These are phyloP conservation scores for Phalacrocorax carbo DNA, from an alignment of 2,113 vertebrate species.

Conservation along the genomic window DNA sequence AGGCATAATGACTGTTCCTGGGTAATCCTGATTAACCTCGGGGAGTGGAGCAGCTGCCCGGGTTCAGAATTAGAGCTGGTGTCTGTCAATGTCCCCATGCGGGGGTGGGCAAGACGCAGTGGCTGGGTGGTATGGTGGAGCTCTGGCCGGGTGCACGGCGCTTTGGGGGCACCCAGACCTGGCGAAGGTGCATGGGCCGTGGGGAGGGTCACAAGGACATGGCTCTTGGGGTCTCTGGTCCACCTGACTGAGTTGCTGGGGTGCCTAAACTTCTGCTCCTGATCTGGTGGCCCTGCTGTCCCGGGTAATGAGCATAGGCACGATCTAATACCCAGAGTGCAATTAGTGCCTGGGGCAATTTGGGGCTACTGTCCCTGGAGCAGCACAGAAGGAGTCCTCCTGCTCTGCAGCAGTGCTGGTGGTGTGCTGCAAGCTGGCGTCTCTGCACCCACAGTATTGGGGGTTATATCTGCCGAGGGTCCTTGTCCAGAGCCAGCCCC, in stretches of 20 bases:
- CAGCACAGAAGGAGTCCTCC: not conserved
- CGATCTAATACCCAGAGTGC: not conserved
- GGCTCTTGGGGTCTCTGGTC: not conserved
- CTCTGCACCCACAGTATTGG: fast-evolving
- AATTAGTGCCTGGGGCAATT: not conserved
- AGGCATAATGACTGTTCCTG: not conserved
- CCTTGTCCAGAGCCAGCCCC: not conserved
- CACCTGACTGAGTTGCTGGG: not conserved
- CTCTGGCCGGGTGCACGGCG: not conserved
- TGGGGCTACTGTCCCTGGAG: not conserved
- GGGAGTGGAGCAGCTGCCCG: not conserved
- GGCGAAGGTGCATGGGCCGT: not conserved
- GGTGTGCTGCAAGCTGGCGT: fast-evolving
- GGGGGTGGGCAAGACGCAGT: fast-evolving
- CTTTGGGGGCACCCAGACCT: not conserved
- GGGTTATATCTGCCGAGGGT: not conserved
- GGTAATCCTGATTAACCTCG: constrained; percentile 57
- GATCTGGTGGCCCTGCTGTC: not conserved
- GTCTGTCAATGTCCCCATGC: not conserved
- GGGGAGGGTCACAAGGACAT: not conserved
- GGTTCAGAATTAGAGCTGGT: constrained; percentile 12
- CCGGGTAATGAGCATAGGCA: not conserved
- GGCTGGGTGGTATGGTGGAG: not conserved
- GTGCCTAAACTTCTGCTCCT: not conserved
- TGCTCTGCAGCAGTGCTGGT: not conserved